Percentiles rank a stretch among this genome's conserved stretches.
Conservation (phyloP, 2,797 vertebrate genomes). For the Ciconia nigra region DNA sequence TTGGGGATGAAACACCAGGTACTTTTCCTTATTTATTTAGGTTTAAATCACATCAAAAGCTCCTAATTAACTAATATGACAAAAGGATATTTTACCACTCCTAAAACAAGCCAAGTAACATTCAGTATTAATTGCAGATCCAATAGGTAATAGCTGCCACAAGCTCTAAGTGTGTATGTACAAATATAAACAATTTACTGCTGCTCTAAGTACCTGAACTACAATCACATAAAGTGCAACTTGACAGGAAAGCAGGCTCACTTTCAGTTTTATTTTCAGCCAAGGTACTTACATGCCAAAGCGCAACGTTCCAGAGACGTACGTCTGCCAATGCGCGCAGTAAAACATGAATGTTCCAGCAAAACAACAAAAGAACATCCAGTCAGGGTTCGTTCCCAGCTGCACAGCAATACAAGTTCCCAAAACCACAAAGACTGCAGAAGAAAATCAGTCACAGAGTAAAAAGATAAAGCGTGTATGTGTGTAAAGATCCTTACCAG, state of each 20-base stretch:
- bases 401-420: slow-evolving; percentile 96
- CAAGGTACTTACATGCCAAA: slow-evolving; percentile 93
- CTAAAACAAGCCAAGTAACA: neutral
- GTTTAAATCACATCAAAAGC: neutral
- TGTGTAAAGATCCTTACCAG: neutral
- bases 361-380: slow-evolving; percentile 99
- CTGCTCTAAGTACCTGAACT: neutral
- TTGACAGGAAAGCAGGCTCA: neutral
- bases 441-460: slow-evolving; percentile 62
- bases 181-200: neutral
- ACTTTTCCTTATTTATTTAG: neutral
- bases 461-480: neutral
- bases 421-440: slow-evolving; percentile 95
- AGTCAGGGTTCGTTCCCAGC: slow-evolving; percentile 95
- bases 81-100: neutral
- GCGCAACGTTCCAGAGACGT: slow-evolving; percentile 94
- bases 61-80: neutral
- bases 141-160: neutral
- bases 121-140: neutral
- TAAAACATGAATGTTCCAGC: slow-evolving; percentile 99
- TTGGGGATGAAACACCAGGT: neutral
- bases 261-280: neutral
- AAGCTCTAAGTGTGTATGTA: neutral
- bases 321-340: slow-evolving; percentile 99
- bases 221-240: neutral